Conservation (phyloP, 2,888 invertebrate genomes). For the Chalcis sispes region DNA sequence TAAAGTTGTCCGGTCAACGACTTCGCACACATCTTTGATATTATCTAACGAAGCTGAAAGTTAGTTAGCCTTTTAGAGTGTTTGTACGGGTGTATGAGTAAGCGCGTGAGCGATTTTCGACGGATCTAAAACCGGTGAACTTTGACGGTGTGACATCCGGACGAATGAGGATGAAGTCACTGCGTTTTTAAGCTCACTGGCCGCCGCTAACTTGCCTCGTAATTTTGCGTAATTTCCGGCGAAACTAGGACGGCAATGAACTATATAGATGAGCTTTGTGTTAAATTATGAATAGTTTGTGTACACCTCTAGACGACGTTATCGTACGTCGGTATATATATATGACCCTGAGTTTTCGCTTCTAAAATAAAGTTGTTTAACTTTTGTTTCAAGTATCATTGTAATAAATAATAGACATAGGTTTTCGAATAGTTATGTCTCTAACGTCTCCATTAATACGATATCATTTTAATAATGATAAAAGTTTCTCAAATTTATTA, state of each 20-base stretch:
- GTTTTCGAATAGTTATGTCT: too few species aligned
- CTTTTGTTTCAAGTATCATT: constrained; percentile 11
- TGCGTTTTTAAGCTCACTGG: constrained; percentile 24
- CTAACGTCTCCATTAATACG: too few species aligned
- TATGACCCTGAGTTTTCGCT: constrained; percentile 28
- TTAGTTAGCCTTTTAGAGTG: constrained; percentile 29
- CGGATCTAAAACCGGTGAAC: constrained; percentile 22
- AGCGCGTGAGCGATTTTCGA: constrained; percentile 29
- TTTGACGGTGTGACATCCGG: constrained; percentile 20
- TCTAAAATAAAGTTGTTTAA: constrained; percentile 6
- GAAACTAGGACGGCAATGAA: constrained; percentile 41
- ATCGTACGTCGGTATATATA: too few species aligned
- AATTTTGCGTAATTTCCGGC: constrained; percentile 38
- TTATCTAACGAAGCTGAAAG: constrained; percentile 27
- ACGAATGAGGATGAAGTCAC: constrained; percentile 1
- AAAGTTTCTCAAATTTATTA: too few species aligned
- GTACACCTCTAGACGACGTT: constrained; percentile 1
- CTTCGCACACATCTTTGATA: not conserved
- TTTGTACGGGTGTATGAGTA: too few species aligned
- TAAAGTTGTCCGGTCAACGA: not conserved
- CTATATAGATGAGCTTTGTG: constrained; percentile 23
- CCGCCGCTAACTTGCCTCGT: not conserved
- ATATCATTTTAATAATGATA: too few species aligned
- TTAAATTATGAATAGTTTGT: constrained; percentile 9
- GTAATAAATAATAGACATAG: too few species aligned